Conservation (phyloP, 1,140 invertebrate species). For the Ceratina australensis region DNA sequence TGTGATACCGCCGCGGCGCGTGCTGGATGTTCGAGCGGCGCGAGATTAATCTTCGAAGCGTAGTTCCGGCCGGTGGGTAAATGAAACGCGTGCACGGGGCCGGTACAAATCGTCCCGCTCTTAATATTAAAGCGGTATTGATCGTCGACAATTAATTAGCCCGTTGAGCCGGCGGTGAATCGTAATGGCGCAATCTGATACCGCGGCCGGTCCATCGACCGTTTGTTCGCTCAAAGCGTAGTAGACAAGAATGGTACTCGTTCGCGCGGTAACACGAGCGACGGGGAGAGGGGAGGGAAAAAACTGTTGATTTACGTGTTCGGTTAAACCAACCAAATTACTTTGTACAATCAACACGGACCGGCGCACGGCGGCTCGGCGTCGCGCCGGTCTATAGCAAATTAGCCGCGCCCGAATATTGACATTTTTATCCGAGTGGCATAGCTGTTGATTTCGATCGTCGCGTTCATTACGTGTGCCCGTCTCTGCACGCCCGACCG, state of each 20-base stretch:
- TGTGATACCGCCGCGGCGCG: not conserved
- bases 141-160: constrained; percentile 63
- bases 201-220: constrained; percentile 39
- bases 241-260: not conserved
- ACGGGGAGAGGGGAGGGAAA: constrained; percentile 26
- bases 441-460: constrained; percentile 58
- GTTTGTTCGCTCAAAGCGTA: constrained; percentile 50
- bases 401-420: constrained; percentile 60
- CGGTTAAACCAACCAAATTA: constrained; percentile 66
- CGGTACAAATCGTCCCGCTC: constrained; percentile 50
- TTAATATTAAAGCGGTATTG: constrained; percentile 65
- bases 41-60: constrained; percentile 41
- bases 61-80: not conserved
- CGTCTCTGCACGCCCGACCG: constrained; percentile 2
- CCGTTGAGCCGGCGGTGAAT: constrained; percentile 42
- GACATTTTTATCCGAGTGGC: constrained; percentile 63
- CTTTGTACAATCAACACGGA: constrained; percentile 64
- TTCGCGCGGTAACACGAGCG: not conserved
- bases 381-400: constrained; percentile 55
- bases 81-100: constrained; percentile 20
- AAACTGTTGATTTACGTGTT: constrained; percentile 61
- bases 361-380: not conserved
- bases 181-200: constrained; percentile 59
- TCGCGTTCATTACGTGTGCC: constrained; percentile 48
- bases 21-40: constrained; percentile 24